phyloP scores from a whole-genome alignment of 2,113 vertebrate genomes.

The Morone chrysops region DNA sequence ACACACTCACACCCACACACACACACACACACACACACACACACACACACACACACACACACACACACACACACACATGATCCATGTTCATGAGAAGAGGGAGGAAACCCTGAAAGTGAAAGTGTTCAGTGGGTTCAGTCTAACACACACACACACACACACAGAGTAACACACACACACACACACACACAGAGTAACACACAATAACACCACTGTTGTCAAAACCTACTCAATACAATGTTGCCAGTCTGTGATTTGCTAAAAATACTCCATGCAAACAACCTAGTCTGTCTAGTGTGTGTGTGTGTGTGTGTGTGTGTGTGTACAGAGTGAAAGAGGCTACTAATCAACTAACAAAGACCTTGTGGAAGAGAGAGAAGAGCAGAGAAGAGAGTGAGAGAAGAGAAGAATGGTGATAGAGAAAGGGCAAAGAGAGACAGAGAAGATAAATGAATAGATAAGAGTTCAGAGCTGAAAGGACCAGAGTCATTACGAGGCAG shows the following conservation, averaged over 20 bases:
- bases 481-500: constrained; percentile 55
- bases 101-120: too few species aligned
- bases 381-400: constrained; percentile 75
- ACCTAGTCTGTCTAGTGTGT: constrained; percentile 81
- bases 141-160: constrained; percentile 9
- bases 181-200: constrained; percentile 10
- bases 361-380: constrained; percentile 70
- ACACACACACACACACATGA: constrained; percentile 14
- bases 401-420: constrained; percentile 20
- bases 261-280: constrained; percentile 90
- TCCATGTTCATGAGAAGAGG: too few species aligned
- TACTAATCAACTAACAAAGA: constrained; percentile 91
- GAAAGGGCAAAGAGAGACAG: constrained; percentile 71
- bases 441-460: constrained; percentile 65
- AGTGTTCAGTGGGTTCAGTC: too few species aligned
- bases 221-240: constrained; percentile 79
- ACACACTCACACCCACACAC: not conserved
- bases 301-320: constrained; percentile 66
- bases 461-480: constrained; percentile 15
- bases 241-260: constrained; percentile 79
- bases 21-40: constrained; percentile 15
- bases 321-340: constrained; percentile 84
- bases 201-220: constrained; percentile 62
- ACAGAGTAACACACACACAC: constrained; percentile 1
- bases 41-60: constrained; percentile 3